Conservation (phyloP, 2,888 invertebrate species). For the Spisula subtruncata region DNA sequence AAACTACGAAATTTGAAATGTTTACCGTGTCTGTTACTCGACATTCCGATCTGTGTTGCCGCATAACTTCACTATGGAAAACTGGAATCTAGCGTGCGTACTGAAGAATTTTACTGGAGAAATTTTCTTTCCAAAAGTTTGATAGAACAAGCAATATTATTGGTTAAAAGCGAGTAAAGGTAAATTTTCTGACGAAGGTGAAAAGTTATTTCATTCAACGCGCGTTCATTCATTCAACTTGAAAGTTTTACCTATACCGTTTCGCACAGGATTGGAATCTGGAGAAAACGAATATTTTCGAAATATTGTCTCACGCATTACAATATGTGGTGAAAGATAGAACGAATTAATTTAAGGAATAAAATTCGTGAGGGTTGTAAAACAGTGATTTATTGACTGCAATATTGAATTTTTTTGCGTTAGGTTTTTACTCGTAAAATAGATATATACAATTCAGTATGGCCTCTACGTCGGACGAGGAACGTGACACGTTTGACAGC, state of each 20-base stretch:
- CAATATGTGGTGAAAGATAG: conserved; percentile 25
- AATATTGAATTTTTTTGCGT: conserved; percentile 4
- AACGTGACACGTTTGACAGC: conserved; percentile 40
- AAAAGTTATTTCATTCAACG: conserved; percentile 54
- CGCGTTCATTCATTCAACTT: conserved; percentile 63
- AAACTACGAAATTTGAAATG: neutral
- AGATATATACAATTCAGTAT: neutral
- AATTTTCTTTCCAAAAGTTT: conserved; percentile 41
- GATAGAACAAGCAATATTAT: conserved; percentile 54
- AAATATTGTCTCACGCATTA: conserved; percentile 14
- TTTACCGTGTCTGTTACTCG: conserved; percentile 5
- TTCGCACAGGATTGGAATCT: neutral
- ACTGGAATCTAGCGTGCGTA: neutral
- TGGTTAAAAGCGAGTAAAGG: conserved; percentile 56
- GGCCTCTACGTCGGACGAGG: conserved; percentile 51
- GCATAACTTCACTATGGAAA: neutral
- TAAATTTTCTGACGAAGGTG: conserved; percentile 38
- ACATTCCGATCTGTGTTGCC: conserved; percentile 3
- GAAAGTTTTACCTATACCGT: conserved; percentile 37
- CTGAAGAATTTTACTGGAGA: conserved; percentile 33
- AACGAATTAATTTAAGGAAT: conserved; percentile 17
- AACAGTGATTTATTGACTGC: conserved; percentile 9
- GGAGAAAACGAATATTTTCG: conserved; percentile 28
- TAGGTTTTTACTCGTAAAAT: neutral
- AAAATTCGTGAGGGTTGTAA: neutral